Evolutionary conservation across 2,797 vertebrate genomes (phyloP).

Genomic region (Strix occidentalis): DNA sequence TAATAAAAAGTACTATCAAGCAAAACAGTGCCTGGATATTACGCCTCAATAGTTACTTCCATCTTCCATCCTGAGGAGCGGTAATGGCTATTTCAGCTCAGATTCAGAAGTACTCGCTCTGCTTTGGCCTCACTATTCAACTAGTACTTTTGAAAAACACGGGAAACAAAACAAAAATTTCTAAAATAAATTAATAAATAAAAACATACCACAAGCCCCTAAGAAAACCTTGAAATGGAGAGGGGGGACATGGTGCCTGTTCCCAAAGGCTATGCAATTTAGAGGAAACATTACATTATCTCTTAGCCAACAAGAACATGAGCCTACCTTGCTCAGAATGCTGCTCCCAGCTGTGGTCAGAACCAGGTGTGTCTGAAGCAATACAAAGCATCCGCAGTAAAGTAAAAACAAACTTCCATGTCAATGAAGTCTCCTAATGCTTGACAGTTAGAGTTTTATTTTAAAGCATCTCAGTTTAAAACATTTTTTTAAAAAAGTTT

Average conservation of each 20-base stretch:
- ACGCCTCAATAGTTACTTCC: neutral
- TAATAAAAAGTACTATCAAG: neutral
- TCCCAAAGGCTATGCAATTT: neutral
- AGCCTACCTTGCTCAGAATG: neutral
- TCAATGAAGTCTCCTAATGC: neutral
- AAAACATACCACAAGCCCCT: no score
- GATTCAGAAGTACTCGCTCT: neutral
- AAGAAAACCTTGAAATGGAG: neutral
- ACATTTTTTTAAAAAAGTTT: neutral
- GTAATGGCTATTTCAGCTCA: neutral
- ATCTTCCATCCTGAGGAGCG: neutral
- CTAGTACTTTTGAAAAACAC: neutral
- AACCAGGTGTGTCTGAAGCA: neutral
- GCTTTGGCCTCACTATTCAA: neutral
- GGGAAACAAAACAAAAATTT: neutral
- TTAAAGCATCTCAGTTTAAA: neutral
- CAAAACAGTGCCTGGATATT: neutral
- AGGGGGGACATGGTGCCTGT: fast-evolving
- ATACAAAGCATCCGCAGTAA: neutral
- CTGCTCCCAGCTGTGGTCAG: neutral
- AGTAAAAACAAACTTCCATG: neutral
- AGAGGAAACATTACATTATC: neutral
- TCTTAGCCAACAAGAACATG: neutral
- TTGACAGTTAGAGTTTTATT: neutral
- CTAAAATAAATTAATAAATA: neutral